Evolutionary conservation across 2,113 vertebrate species (phyloP), one percentile per base, ranked within the genome.

Genomic region (Actenoides hombroni): DNA sequence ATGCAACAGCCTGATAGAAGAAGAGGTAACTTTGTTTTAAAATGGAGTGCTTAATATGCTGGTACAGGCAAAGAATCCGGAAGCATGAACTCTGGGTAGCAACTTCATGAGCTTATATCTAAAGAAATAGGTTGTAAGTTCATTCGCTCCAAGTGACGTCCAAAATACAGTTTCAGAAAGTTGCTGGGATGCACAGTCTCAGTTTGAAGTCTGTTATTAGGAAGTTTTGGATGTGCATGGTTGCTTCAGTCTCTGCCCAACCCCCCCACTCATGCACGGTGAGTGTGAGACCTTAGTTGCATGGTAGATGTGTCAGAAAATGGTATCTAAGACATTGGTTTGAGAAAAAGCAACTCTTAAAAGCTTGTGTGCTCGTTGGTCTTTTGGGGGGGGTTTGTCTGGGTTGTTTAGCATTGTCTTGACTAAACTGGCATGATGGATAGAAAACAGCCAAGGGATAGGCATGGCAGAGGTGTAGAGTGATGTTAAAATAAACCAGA

Each of bases 191-290:
- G 28, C 25, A 23, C 5, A 42, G 25, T 51, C 56, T 78, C 14
- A 44, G 2, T 59, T 73, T 14, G 46, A 78, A 90, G 37, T 74
- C 42, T 85, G 57, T 33, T 65, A 64, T 67, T 75, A 54, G 26
- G 70, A 25, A 48, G 59, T 68, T 76, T 76, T 17, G 37, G 16
- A 84, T 67, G 56, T 54, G 26, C 8, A 0, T 17, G 18, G 21
- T 46, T 84, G 48, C 21, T 49, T 35, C 10, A 12, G 6, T 9
- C 13, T 7, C 40, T 40, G 40, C 40, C 1, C 4, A 5, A 1
- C 4, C 29, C 4, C 3, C 3, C 4, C 0, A 3, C 26, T 69
- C 13, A 0, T 7, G 20, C 33, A 15, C 21, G 25, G 33, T 26
- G 46, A n/a, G 21, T 5, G 1, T 39, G 53, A 39, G 64, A 28